Conservation (phyloP, 2,797 vertebrate genomes). For the Platyrinchus mystaceus region DNA sequence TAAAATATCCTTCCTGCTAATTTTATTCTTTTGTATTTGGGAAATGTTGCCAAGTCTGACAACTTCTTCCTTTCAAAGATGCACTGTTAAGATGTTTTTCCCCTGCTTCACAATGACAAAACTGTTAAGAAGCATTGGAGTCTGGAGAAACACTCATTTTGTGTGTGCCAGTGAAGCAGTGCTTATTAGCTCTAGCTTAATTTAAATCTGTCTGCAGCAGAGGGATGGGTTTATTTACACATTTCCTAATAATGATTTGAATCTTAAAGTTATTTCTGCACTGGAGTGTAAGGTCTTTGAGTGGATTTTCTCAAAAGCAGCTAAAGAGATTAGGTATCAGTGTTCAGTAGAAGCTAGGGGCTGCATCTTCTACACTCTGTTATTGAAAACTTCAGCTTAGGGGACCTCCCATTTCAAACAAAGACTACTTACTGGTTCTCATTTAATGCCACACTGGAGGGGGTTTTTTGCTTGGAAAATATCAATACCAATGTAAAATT, state of each 20-base stretch:
- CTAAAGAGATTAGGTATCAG: not conserved
- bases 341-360: not conserved
- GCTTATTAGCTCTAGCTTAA: slow-evolving; percentile 19
- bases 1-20: slow-evolving; percentile 51
- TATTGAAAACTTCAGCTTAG: not conserved
- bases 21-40: slow-evolving; percentile 52
- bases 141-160: slow-evolving; percentile 6
- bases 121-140: slow-evolving; percentile 40
- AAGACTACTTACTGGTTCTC: not conserved
- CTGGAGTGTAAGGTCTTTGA: not conserved
- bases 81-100: not conserved
- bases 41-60: slow-evolving; percentile 39
- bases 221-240: slow-evolving; percentile 34
- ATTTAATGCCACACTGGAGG: not conserved
- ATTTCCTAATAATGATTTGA: slow-evolving; percentile 22
- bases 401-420: not conserved
- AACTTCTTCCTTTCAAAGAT: slow-evolving; percentile 16
- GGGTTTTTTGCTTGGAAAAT: not conserved
- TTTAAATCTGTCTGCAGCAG: slow-evolving; percentile 30
- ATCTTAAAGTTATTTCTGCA: not conserved
- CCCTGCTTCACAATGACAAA: not conserved
- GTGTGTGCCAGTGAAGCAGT: slow-evolving; percentile 1
- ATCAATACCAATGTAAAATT: not conserved
- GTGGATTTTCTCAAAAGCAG: not conserved
- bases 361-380: not conserved